Evolutionary conservation across 2,797 vertebrate genomes (phyloP).

Genomic region (Crenuchus spilurus): DNA sequence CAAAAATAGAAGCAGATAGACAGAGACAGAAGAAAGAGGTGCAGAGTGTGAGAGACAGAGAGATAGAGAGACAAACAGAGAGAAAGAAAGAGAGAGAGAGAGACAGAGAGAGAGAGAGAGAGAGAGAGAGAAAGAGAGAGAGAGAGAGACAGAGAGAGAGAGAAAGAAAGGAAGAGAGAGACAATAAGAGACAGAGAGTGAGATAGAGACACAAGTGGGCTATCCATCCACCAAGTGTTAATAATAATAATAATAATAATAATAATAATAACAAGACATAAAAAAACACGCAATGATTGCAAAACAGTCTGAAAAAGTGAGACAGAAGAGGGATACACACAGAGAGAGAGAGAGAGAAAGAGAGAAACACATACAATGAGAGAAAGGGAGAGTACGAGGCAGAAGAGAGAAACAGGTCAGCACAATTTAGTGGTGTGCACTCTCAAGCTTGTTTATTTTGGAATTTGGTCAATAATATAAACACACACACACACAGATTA

Average conservation of each 20-base stretch:
- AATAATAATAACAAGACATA: too few species aligned
- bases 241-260: too few species aligned
- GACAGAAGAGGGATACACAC: too few species aligned
- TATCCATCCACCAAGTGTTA: too few species aligned
- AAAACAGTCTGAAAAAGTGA: too few species aligned
- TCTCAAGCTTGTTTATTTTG: conserved; percentile 18
- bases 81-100: conserved; percentile 29
- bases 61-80: conserved; percentile 11
- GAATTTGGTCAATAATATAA: conserved; percentile 16
- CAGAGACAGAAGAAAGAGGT: background rate
- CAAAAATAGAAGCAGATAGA: conserved; percentile 24
- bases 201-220: too few species aligned
- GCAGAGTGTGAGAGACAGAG: conserved; percentile 6
- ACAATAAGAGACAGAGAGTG: too few species aligned
- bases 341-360: background rate
- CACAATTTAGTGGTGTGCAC: background rate
- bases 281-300: too few species aligned
- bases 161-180: background rate
- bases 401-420: conserved; percentile 22
- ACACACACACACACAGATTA: conserved; percentile 21
- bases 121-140: conserved; percentile 12
- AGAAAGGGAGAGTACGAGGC: background rate
- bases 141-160: conserved; percentile 28
- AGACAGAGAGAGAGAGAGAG: conserved; percentile 33
- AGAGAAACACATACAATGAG: conserved; percentile 13